These are phyloP conservation scores for Rhagologus leucostigma DNA, from an alignment of 2,113 vertebrate genomes.

Conservation along the genomic window DNA sequence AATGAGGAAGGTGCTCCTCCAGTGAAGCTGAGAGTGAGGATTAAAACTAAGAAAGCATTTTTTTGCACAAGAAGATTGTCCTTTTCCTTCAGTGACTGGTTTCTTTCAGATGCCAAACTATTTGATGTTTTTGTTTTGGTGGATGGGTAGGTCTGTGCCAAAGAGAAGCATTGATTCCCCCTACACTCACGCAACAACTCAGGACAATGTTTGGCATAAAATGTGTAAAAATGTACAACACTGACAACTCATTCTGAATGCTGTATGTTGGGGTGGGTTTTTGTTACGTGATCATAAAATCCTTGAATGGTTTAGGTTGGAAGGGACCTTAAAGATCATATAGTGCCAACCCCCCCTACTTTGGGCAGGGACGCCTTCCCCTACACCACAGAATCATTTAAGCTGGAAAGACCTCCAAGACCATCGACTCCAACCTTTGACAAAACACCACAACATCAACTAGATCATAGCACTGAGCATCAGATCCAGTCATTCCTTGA, in stretches of 20 bases:
- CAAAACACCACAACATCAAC: accelerated
- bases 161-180: not conserved
- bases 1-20: not conserved
- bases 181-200: not conserved
- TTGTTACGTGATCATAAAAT: not conserved
- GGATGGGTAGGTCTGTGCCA: not conserved
- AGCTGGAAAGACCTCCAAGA: not conserved
- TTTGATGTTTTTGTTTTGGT: not conserved
- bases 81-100: not conserved
- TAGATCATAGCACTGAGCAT: not conserved
- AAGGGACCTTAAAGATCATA: not conserved
- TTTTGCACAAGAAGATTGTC: not conserved
- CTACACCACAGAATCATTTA: not conserved
- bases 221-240: not conserved
- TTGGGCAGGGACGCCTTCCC: not conserved
- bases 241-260: not conserved
- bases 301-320: not conserved
- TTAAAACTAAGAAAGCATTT: not conserved
- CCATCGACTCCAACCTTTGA: not conserved
- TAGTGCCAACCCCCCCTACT: not conserved
- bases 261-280: not conserved
- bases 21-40: accelerated
- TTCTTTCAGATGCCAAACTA: not conserved
- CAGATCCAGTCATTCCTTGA: not conserved
- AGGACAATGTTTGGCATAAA: not conserved